Evolutionary conservation across 2,113 vertebrate species (phyloP), one percentile per base, ranked within the genome.

Genomic region (Planiliza haematocheilus): DNA sequence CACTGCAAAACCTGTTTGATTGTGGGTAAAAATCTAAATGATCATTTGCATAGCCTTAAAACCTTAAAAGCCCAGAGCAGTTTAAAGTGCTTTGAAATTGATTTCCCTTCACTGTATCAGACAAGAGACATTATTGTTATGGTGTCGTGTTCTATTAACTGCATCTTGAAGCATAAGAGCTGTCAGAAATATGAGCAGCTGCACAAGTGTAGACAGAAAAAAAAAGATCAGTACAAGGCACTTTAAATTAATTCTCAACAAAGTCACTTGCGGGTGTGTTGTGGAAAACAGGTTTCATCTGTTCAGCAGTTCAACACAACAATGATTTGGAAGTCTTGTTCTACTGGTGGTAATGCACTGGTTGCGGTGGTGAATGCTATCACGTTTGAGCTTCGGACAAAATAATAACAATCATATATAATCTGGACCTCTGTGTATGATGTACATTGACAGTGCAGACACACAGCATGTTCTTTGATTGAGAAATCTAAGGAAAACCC

Each of bases 11-110:
- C n/a, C 46, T 37, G 18, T 50, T 59, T 7, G 0, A 8, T 30
- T 60, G 34, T 55, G 46, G 39, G 51, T 18, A 50, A 55, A 7
- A 68, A 39, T 61, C 1, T 2, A 7, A 59, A 56, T 17, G 1
- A 55, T 52, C 7, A 46, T 51, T 60, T 42, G 9, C 30, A 45
- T 13, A 36, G 10, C 17, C 20, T 66, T 55, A 17, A 49, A 60
- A 36, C 18, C 14, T 16, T 16, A 14, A n/a, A 45, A 45, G 24
- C 24, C 12, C 2, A 8, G 46, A 39, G n/a, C 43, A n/a, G 60
- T 81, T 73, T 17, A 46, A 55, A 36, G 51, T 38, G 14, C n/a
- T 46, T 1, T 16, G 36, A 67, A 43, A 10, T 24, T 6, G 3
- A 57, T 48, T 30, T 18, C 48, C 12, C 30, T 18, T 34, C 5